Evolutionary conservation across 2,113 vertebrate genomes (phyloP).

Genomic region (Oryzias javanicus): DNA sequence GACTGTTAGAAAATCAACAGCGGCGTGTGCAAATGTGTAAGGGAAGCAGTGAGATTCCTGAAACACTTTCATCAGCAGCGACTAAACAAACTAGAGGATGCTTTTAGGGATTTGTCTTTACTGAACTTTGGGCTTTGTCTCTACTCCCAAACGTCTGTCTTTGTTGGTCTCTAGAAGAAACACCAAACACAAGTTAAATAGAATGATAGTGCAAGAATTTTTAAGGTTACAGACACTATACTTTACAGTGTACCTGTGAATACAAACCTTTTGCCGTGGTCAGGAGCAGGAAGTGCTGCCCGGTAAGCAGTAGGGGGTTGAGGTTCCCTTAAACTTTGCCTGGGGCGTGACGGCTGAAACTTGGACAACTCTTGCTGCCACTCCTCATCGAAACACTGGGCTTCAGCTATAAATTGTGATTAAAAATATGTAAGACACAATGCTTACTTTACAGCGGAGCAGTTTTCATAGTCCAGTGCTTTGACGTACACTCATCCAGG

Average conservation of each 20-base stretch:
- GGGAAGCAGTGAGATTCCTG: conserved; percentile 5
- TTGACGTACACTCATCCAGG: conserved; percentile 86
- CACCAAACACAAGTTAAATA: conserved; percentile 9
- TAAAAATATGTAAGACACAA: conserved; percentile 12
- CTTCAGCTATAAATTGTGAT: conserved; percentile 80
- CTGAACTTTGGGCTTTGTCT: conserved; percentile 65
- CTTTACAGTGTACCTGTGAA: background rate
- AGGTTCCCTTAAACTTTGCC: conserved; percentile 62
- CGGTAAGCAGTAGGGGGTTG: conserved; percentile 48
- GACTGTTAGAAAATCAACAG: conserved; percentile 7
- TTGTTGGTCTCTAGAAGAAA: conserved; percentile 74
- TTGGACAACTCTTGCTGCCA: conserved; percentile 86
- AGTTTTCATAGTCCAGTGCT: background rate
- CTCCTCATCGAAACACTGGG: conserved; percentile 85
- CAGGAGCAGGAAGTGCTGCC: conserved; percentile 59
- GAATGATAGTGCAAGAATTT: background rate
- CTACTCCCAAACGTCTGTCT: conserved; percentile 36
- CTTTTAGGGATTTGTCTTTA: conserved; percentile 69
- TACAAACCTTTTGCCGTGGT: conserved; percentile 77
- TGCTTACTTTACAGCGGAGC: background rate
- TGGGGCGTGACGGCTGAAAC: conserved; percentile 67
- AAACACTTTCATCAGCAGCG: conserved; percentile 59
- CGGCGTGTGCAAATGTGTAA: conserved; percentile 3
- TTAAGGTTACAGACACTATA: too few relatives aligned
- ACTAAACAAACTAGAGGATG: background rate